These are phyloP conservation scores for Hemicordylus capensis DNA, from an alignment of 2,113 vertebrate genomes.

Conservation along the genomic window DNA sequence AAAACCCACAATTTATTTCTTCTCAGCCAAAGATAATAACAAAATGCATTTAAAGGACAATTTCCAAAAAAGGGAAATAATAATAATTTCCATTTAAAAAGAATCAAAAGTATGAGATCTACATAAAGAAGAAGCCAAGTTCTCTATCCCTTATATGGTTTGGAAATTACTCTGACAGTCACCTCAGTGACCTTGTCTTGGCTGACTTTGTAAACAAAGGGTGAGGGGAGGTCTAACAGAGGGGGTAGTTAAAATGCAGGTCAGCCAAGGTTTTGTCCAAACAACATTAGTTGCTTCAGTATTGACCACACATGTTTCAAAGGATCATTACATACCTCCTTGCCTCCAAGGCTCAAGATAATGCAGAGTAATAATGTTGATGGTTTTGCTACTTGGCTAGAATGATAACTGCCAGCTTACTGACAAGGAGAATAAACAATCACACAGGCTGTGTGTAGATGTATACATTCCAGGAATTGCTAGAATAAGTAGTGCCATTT, in stretches of 20 bases:
- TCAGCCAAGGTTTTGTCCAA: conserved; percentile 26
- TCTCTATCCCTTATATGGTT: conserved; percentile 1
- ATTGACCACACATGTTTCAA: conserved; percentile 25
- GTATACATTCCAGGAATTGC: too few species aligned
- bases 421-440: background rate
- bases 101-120: background rate
- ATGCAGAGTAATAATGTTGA: background rate
- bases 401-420: background rate
- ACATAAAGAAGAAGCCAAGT: background rate
- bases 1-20: background rate
- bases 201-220: conserved; percentile 5
- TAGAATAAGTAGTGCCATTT: background rate
- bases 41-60: background rate
- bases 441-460: background rate
- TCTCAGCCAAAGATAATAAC: background rate
- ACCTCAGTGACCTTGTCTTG: background rate
- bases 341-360: background rate
- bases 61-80: conserved; percentile 2
- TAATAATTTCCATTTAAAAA: background rate
- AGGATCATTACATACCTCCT: conserved; percentile 19
- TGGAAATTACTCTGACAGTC: background rate
- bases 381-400: background rate
- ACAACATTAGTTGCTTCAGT: background rate
- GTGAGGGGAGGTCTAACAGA: background rate
- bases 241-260: background rate